A percentile compares a stretch with the other conserved stretches of the same genome.
phyloP scores from a whole-genome alignment of 2,888 invertebrate genomes.

The Drosophila ustulata region DNA sequence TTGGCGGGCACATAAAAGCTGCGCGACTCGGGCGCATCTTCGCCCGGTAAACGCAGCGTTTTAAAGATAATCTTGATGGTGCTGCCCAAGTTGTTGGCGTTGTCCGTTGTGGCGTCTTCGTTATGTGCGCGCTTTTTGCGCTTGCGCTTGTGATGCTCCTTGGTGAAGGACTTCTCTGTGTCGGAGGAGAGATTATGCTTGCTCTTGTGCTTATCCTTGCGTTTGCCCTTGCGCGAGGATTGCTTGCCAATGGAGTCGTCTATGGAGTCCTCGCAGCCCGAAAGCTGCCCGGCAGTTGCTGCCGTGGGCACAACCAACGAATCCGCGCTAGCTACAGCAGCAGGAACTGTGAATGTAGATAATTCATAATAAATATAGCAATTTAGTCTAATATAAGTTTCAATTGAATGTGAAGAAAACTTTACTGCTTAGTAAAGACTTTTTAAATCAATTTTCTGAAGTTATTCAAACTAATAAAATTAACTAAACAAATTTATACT shows the following conservation, averaged over 20 bases:
- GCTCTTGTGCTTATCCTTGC: conserved; percentile 91
- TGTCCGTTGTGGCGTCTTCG: conserved; percentile 74
- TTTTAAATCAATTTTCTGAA: too few relatives aligned
- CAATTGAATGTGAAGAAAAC: too few relatives aligned
- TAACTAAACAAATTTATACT: too few relatives aligned
- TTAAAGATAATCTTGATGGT: conserved; percentile 91
- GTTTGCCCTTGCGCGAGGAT: conserved; percentile 87
- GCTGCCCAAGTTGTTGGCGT: conserved; percentile 40
- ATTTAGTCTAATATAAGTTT: neutral
- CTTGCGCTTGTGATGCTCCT: conserved; percentile 91
- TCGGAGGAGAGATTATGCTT: conserved; percentile 86
- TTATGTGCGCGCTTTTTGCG: conserved; percentile 90
- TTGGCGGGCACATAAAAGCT: conserved; percentile 92
- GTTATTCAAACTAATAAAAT: too few relatives aligned
- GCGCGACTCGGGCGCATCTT: conserved; percentile 92
- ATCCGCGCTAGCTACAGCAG: conserved; percentile 17
- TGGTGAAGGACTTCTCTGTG: conserved; percentile 88
- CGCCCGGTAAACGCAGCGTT: conserved; percentile 83
- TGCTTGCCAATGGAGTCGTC: conserved; percentile 72
- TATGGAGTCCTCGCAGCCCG: conserved; percentile 63
- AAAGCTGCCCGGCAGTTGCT: conserved; percentile 34
- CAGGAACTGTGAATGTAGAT: conserved; percentile 32
- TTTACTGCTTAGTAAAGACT: too few relatives aligned
- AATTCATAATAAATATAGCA: neutral
- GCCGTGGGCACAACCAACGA: conserved; percentile 51